Base-by-base conservation (phyloP, 2,113 vertebrate species). In the Gallinago jamesoni region DNA sequence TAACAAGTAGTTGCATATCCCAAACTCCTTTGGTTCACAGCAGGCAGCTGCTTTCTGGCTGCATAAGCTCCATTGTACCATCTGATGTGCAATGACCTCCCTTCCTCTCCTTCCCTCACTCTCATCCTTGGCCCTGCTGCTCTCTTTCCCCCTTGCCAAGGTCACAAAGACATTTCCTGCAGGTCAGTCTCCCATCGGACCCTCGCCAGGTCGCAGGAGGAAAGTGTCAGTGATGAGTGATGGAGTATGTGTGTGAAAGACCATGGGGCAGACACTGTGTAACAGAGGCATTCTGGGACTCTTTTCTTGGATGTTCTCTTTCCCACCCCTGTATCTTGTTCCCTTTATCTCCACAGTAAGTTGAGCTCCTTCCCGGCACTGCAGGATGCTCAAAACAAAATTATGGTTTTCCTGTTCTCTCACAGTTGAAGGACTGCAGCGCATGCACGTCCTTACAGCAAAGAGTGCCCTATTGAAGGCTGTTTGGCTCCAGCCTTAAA, bases 401-500 rank as follows among this genome's bases (percentile, higher is more conserved):
- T 52, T 33, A 5, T 39, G 53, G 64, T 86, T 94, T 57, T 89
- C 77, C 57, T 76, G 3, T 82, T 79, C 57, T 53, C 31, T 76
- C 23, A 10, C 31, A 27, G 2, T 16, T 1, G 1, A 57, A 68
- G 73, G 35, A 19, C 57, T 66, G 78, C 0, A 0, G 47, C 33
- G 25, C 67, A n/a, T 48, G n/a, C 1, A 0, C 3, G 31, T 69
- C 52, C 68, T 74, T 24, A 53, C 43, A 72, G 94, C 68, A 68
- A 59, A 84, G 60, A 92, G 63, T 31, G 55, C 62, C 57, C 66
- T 69, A 7, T 45, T 89, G 59, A 92, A 80, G 37, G 48, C 80
- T 89, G 83, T 84, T 91, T 90, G 86, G 92, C 90, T 92, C 84
- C 94, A 91, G 55, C 64, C 41, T 78, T 66, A 16, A 57, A 89